Conservation (phyloP, 2,888 invertebrate species). For the Hemaris fuciformis region DNA sequence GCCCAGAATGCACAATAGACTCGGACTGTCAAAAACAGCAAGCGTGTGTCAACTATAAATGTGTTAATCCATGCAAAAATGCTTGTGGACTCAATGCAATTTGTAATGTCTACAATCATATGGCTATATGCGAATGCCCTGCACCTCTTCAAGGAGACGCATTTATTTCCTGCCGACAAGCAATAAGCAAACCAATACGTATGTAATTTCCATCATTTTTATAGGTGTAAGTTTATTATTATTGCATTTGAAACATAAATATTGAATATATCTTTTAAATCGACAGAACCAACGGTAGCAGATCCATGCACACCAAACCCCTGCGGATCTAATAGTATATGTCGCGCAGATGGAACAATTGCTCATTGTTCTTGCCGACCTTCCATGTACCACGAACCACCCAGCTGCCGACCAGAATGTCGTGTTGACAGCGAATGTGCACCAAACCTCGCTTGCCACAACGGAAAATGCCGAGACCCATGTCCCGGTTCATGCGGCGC, state of each 20-base stretch:
- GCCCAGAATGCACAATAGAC: slow-evolving; percentile 88
- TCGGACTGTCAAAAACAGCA: slow-evolving; percentile 87
- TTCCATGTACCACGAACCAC: slow-evolving; percentile 86
- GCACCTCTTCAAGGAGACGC: slow-evolving; percentile 89
- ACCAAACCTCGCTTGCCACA: slow-evolving; percentile 83
- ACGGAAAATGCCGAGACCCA: slow-evolving; percentile 85
- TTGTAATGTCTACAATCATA: slow-evolving; percentile 89
- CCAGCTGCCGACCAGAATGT: slow-evolving; percentile 89
- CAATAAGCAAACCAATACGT: slow-evolving; percentile 51
- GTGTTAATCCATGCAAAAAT: slow-evolving; percentile 87
- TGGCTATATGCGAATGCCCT: slow-evolving; percentile 89
- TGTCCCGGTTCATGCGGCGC: slow-evolving; percentile 90
- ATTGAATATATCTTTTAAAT: slow-evolving; percentile 12
- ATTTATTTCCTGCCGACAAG: slow-evolving; percentile 85
- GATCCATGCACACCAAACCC: slow-evolving; percentile 85
- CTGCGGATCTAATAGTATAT: slow-evolving; percentile 87
- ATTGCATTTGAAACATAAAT: not conserved
- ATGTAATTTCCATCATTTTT: not conserved
- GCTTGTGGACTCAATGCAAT: slow-evolving; percentile 86
- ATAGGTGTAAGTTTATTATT: not conserved
- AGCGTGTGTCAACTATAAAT: slow-evolving; percentile 88
- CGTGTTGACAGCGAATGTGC: slow-evolving; percentile 85
- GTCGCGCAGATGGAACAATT: slow-evolving; percentile 84
- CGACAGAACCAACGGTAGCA: slow-evolving; percentile 49
- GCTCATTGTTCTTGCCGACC: slow-evolving; percentile 87